Conservation (phyloP, 1,140 invertebrate genomes). For the Tenebrio molitor region DNA sequence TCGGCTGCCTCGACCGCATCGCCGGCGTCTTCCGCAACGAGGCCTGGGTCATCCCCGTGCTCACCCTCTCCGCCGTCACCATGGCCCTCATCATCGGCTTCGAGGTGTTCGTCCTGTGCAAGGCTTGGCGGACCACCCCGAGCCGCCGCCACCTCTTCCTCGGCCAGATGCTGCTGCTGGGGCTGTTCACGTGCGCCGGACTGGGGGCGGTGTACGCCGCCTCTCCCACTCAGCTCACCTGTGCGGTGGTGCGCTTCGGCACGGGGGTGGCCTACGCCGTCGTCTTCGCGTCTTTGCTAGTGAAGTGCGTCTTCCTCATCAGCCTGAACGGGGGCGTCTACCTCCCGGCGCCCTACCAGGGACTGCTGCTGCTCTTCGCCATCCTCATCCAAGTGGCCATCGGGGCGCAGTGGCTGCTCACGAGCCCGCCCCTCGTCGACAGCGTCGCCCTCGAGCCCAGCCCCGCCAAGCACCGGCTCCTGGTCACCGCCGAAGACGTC, state of each 20-base stretch:
- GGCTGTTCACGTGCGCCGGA: conserved; percentile 86
- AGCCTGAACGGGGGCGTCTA: conserved; percentile 93
- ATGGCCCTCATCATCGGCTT: conserved; percentile 87
- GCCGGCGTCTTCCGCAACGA: conserved; percentile 75
- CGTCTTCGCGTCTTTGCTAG: conserved; percentile 92
- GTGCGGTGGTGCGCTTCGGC: conserved; percentile 86
- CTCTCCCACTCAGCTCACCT: conserved; percentile 84
- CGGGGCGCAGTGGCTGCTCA: conserved; percentile 87
- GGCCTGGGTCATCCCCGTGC: conserved; percentile 88
- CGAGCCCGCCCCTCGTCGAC: conserved; percentile 77
- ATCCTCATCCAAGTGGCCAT: conserved; percentile 91
- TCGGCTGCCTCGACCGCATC: conserved; percentile 53
- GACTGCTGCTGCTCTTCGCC: conserved; percentile 89
- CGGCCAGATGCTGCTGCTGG: conserved; percentile 90
- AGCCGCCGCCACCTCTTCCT: conserved; percentile 90
- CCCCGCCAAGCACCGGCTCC: conserved; percentile 63
- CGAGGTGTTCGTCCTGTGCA: conserved; percentile 91
- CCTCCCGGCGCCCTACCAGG: conserved; percentile 93
- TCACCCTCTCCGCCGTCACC: conserved; percentile 82
- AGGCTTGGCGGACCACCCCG: conserved; percentile 85
- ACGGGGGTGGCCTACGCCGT: conserved; percentile 89
- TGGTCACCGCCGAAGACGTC: conserved; percentile 66
- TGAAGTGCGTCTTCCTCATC: conserved; percentile 94
- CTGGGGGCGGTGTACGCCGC: conserved; percentile 84
- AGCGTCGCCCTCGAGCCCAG: conserved; percentile 64